Percentiles rank a stretch among this genome's conserved stretches.
These are phyloP conservation scores for Esox lucius DNA, from an alignment of 2,797 vertebrate genomes.

Conservation along the genomic window DNA sequence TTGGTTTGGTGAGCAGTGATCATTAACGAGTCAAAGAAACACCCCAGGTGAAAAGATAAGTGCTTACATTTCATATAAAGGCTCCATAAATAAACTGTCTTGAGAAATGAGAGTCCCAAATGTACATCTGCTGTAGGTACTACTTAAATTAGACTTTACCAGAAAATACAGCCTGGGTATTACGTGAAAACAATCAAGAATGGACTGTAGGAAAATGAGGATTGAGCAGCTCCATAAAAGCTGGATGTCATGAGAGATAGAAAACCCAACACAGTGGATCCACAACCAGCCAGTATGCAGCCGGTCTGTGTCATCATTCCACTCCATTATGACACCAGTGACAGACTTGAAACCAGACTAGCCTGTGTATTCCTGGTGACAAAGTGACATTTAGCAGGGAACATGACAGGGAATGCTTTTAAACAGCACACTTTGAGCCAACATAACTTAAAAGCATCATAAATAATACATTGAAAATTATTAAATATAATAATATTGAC, in stretches of 20 bases:
- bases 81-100: slow-evolving; percentile 35
- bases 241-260: slow-evolving; percentile 16
- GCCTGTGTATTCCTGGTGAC: slow-evolving; percentile 73
- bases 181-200: slow-evolving; percentile 27
- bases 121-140: neutral
- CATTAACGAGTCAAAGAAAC: slow-evolving; percentile 6
- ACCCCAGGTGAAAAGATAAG: slow-evolving; percentile 36
- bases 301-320: neutral
- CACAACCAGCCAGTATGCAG: neutral
- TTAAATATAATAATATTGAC: slow-evolving; percentile 65
- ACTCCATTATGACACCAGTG: neutral
- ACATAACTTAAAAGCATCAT: slow-evolving; percentile 79
- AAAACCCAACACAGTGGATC: slow-evolving; percentile 12
- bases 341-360: neutral
- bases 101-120: slow-evolving; percentile 12
- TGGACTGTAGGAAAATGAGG: slow-evolving; percentile 10
- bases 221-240: neutral
- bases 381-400: slow-evolving; percentile 70
- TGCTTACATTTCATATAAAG: slow-evolving; percentile 52
- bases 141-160: neutral
- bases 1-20: slow-evolving; percentile 35
- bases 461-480: slow-evolving; percentile 80
- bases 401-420: slow-evolving; percentile 81
- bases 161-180: slow-evolving; percentile 36
- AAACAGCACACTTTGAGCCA: slow-evolving; percentile 73